Conservation (phyloP, 1,140 invertebrate species). For the Polypedilum pembai region DNA sequence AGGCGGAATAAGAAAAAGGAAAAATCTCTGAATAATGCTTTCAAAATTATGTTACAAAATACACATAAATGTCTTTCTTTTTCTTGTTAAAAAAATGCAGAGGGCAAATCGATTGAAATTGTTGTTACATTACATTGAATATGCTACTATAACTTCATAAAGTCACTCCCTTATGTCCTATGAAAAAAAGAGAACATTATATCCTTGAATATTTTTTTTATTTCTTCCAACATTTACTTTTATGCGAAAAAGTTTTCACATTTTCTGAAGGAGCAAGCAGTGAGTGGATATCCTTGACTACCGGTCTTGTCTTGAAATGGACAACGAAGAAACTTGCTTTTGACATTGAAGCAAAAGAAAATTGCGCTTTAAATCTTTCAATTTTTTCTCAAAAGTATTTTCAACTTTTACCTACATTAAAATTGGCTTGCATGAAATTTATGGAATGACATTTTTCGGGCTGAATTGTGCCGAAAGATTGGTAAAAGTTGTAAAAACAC, state of each 20-base stretch:
- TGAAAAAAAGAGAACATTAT: background rate
- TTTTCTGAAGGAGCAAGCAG: background rate
- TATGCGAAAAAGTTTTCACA: constrained; percentile 3
- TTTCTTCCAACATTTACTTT: constrained; percentile 1
- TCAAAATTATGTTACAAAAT: too few relatives aligned
- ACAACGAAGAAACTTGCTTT: too few relatives aligned
- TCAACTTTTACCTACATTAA: background rate
- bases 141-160: background rate
- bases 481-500: constrained; percentile 13
- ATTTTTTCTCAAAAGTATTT: too few relatives aligned
- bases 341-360: too few relatives aligned
- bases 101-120: background rate
- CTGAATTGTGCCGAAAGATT: background rate
- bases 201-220: constrained; percentile 15
- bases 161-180: background rate
- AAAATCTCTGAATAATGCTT: too few relatives aligned
- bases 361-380: too few relatives aligned
- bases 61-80: too few relatives aligned
- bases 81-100: too few relatives aligned
- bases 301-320: too few relatives aligned
- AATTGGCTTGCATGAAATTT: constrained; percentile 17
- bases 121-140: background rate
- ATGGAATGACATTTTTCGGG: background rate
- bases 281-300: too few relatives aligned
- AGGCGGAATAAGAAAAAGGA: too few relatives aligned